Evolutionary conservation across 1,140 invertebrate genomes (phyloP), one percentile per base, ranked within the genome.

Genomic region (Sarcophaga peregrina): DNA sequence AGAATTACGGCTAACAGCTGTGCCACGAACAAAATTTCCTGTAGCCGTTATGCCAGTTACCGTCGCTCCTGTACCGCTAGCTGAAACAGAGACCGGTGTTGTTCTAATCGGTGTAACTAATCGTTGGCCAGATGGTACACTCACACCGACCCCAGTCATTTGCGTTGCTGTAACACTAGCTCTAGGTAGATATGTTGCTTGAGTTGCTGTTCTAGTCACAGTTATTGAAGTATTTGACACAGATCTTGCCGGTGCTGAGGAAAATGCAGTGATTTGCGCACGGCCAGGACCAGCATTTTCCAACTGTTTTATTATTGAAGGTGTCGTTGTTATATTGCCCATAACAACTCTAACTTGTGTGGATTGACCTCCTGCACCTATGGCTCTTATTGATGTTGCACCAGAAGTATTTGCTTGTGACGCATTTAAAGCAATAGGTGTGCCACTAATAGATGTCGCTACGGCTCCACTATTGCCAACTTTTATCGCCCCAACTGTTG

Each of bases 311-410:
- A 90, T 89, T 87, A 89, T 89, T 0, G 84, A 78, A 9, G 48
- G 80, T 10, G 84, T 73, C 82, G 83, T 84, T 37, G 25, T 37
- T 20, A 85, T 83, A 47, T 76, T 83, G 8, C 81, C 81, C 87
- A 90, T 87, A 11, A 90, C 87, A 73, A 90, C 89, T n/a, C 89
- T 87, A 9, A 90, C 89, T 52, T 90, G 89, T 0, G 89, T 89
- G 7, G 89, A 88, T 76, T 90, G 89, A 1, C 89, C 89, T 10
- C 87, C 87, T 0, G 87, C 85, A 8, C 86, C 87, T 73, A 89
- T 89, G 10, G 88, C 86, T 3, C 87, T 84, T 73, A 89, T 89
- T 0, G 89, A 88, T 3, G 89, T 87, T 1, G 89, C 85, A 15
- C 87, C 87, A 3, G 86, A 86, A 3, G 86, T 81, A 37, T 86